phyloP scores from a whole-genome alignment of 1,140 invertebrate genomes.

The Drosophila dunni region DNA sequence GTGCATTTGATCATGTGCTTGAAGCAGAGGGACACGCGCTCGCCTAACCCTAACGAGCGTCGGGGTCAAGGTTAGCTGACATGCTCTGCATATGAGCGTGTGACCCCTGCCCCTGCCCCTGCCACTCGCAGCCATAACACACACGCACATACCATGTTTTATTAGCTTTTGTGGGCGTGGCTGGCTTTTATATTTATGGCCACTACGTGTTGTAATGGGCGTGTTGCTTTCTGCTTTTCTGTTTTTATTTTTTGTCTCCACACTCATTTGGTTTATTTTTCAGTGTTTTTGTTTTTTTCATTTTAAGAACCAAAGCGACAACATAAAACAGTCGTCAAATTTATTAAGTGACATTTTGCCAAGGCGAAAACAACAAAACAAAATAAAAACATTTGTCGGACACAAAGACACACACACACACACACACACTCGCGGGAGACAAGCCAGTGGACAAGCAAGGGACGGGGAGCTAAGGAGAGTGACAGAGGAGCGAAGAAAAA shows the following conservation, averaged over 20 bases:
- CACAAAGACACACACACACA: constrained; percentile 36
- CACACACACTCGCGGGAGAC: constrained; percentile 7
- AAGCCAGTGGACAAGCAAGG: too few species aligned
- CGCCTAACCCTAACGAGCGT: constrained; percentile 19
- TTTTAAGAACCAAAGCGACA: constrained; percentile 75
- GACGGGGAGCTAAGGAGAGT: not conserved
- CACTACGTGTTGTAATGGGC: constrained; percentile 79
- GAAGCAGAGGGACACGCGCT: constrained; percentile 1
- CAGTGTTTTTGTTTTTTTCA: constrained; percentile 17
- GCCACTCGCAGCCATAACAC: constrained; percentile 11
- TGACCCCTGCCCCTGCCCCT: not conserved
- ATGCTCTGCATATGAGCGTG: constrained; percentile 15
- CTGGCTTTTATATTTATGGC: constrained; percentile 73
- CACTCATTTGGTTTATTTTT: constrained; percentile 30
- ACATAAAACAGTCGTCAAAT: constrained; percentile 83
- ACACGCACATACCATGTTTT: constrained; percentile 42
- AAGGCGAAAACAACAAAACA: constrained; percentile 49
- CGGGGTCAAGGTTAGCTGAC: constrained; percentile 40
- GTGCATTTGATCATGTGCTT: constrained; percentile 6
- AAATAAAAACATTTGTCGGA: constrained; percentile 64
- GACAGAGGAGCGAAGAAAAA: constrained; percentile 5
- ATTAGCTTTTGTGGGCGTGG: constrained; percentile 39
- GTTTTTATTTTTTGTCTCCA: not conserved
- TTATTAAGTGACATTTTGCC: constrained; percentile 81
- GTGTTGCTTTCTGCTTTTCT: constrained; percentile 53